A percentile compares a stretch with the other conserved stretches of the same genome.
Conservation (phyloP, 2,888 invertebrate genomes). For the Macrosiphum euphorbiae region DNA sequence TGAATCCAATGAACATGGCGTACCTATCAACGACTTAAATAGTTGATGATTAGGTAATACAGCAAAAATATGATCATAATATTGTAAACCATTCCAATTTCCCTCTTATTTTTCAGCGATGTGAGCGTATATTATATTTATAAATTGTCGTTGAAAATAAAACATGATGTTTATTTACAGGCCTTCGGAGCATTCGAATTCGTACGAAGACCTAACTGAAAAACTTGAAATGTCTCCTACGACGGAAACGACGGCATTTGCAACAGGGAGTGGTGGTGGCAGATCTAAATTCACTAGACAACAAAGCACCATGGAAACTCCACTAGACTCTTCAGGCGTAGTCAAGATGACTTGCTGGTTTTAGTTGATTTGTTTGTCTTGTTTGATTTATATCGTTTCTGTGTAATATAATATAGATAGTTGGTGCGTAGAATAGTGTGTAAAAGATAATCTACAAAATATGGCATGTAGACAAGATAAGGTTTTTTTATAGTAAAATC, state of each 20-base stretch:
- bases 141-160: background rate
- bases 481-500: background rate
- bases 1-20: background rate
- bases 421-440: background rate
- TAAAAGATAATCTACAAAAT: background rate
- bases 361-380: conserved; percentile 69
- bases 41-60: background rate
- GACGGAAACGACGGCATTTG: conserved; percentile 68
- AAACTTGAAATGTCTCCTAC: conserved; percentile 71
- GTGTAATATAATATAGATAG: background rate
- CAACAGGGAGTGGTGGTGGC: conserved; percentile 61
- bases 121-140: background rate
- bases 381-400: background rate
- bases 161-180: conserved; percentile 70
- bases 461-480: background rate
- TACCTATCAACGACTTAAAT: background rate
- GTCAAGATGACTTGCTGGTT: conserved; percentile 92
- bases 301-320: conserved; percentile 86
- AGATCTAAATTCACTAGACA: conserved; percentile 79
- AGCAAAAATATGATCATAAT: background rate
- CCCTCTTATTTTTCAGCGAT: background rate
- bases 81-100: background rate
- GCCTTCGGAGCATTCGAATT: conserved; percentile 74
- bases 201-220: conserved; percentile 80
- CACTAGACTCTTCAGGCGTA: conserved; percentile 82